phyloP scores from a whole-genome alignment of 1,140 invertebrate species.

The Drosophila santomea region DNA sequence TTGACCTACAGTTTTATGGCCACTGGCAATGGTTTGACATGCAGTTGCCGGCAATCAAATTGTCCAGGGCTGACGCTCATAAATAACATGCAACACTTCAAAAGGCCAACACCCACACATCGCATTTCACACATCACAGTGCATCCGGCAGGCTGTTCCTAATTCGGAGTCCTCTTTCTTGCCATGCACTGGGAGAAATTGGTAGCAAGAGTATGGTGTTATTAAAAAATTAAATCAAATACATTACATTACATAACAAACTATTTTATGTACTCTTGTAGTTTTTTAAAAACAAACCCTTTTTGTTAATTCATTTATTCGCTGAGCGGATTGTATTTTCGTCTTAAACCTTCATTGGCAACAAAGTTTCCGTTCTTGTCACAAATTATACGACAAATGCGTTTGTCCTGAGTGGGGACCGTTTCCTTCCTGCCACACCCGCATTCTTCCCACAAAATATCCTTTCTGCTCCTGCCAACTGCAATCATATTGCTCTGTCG shows the following conservation, averaged over 20 bases:
- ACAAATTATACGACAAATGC: constrained; percentile 83
- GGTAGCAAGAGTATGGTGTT: too few relatives aligned
- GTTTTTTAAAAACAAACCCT: not conserved
- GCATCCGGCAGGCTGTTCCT: constrained; percentile 20
- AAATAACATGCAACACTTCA: constrained; percentile 80
- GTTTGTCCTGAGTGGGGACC: constrained; percentile 69
- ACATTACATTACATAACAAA: too few relatives aligned
- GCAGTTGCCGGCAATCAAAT: constrained; percentile 49
- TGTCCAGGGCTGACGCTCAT: constrained; percentile 52
- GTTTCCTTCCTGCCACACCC: constrained; percentile 27
- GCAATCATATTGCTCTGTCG: constrained; percentile 75
- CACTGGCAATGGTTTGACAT: constrained; percentile 67
- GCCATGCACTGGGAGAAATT: not conserved
- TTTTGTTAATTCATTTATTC: not conserved
- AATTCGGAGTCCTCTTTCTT: not conserved
- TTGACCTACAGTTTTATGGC: constrained; percentile 68
- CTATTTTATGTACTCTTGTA: too few relatives aligned
- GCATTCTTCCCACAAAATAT: not conserved
- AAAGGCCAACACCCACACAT: constrained; percentile 60
- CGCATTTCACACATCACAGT: constrained; percentile 61
- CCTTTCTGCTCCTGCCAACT: constrained; percentile 54
- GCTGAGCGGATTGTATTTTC: not conserved
- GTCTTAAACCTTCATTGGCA: constrained; percentile 17
- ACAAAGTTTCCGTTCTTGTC: constrained; percentile 50
- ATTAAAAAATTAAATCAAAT: too few relatives aligned